A percentile compares a stretch with the other conserved stretches of the same genome.
phyloP scores from a whole-genome alignment of 2,888 invertebrate genomes.

The Phymatocera aterrima region DNA sequence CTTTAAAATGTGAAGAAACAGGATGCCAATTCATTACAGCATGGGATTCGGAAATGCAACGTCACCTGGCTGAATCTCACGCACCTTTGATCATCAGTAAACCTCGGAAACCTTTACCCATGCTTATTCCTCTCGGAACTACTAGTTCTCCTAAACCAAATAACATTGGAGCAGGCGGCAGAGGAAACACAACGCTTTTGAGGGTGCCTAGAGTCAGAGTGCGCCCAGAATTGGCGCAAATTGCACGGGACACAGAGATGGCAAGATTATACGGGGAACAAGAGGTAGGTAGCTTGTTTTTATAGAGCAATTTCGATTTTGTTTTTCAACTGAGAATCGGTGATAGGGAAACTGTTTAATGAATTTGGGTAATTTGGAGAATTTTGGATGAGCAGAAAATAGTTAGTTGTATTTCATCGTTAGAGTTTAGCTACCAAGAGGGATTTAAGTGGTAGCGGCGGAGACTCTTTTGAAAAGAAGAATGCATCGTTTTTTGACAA shows the following conservation, averaged over 20 bases:
- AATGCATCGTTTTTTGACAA: conserved; percentile 89
- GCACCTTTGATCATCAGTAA: conserved; percentile 55
- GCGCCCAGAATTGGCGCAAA: conserved; percentile 69
- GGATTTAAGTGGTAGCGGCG: conserved; percentile 45
- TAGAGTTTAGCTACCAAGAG: conserved; percentile 43
- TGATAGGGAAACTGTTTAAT: conserved; percentile 1
- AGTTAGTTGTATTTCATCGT: conserved; percentile 41
- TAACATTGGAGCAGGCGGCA: conserved; percentile 49
- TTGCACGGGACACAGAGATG: conserved; percentile 68
- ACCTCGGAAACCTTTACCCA: conserved; percentile 67
- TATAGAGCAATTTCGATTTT: neutral
- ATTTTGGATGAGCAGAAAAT: conserved; percentile 31
- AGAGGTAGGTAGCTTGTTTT: conserved; percentile 61
- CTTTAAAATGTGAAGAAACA: conserved; percentile 74
- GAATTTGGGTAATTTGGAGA: conserved; percentile 44
- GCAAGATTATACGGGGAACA: conserved; percentile 66
- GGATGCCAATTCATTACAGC: conserved; percentile 78
- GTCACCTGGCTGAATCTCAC: conserved; percentile 69
- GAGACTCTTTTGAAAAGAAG: conserved; percentile 78
- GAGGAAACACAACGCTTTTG: conserved; percentile 59
- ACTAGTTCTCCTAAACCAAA: conserved; percentile 54
- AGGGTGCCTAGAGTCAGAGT: conserved; percentile 70
- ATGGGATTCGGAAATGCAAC: conserved; percentile 78
- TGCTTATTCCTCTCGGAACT: conserved; percentile 68
- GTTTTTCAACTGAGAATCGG: neutral